Conservation (phyloP, 2,888 invertebrate species). For the Drosophila longiperda region DNA sequence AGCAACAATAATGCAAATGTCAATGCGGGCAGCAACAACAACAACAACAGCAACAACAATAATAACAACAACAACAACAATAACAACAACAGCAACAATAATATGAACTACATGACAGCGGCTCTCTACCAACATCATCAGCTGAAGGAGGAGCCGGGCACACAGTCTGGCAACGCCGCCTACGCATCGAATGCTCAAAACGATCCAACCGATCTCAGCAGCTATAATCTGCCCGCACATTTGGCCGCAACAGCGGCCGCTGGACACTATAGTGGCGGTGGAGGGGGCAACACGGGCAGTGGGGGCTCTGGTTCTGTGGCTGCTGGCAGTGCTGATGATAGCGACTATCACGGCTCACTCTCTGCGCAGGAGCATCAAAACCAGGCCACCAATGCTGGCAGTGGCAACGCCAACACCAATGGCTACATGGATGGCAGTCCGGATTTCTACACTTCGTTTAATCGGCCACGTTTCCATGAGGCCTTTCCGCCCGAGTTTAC, state of each 20-base stretch:
- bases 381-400: slow-evolving; percentile 71
- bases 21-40: slow-evolving; percentile 44
- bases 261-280: slow-evolving; percentile 68
- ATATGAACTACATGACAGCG: slow-evolving; percentile 83
- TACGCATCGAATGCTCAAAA: slow-evolving; percentile 82
- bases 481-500: slow-evolving; percentile 83
- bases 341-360: slow-evolving; percentile 78
- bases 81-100: slow-evolving; percentile 79
- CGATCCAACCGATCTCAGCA: slow-evolving; percentile 83
- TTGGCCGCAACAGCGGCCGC: slow-evolving; percentile 66
- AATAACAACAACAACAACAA: slow-evolving; percentile 63
- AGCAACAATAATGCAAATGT: slow-evolving; percentile 53
- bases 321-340: slow-evolving; percentile 70
- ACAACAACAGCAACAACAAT: slow-evolving; percentile 30
- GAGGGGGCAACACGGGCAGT: slow-evolving; percentile 56
- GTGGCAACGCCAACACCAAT: slow-evolving; percentile 63
- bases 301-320: slow-evolving; percentile 30
- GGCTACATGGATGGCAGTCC: slow-evolving; percentile 80
- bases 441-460: slow-evolving; percentile 79
- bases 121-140: slow-evolving; percentile 83
- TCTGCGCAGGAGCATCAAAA: slow-evolving; percentile 81
- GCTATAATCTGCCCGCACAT: slow-evolving; percentile 78
- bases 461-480: slow-evolving; percentile 84
- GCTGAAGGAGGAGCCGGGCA: slow-evolving; percentile 85
- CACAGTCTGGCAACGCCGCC: slow-evolving; percentile 69